Conservation (phyloP, 2,888 invertebrate species). For the Lacanobia wlatinum region DNA sequence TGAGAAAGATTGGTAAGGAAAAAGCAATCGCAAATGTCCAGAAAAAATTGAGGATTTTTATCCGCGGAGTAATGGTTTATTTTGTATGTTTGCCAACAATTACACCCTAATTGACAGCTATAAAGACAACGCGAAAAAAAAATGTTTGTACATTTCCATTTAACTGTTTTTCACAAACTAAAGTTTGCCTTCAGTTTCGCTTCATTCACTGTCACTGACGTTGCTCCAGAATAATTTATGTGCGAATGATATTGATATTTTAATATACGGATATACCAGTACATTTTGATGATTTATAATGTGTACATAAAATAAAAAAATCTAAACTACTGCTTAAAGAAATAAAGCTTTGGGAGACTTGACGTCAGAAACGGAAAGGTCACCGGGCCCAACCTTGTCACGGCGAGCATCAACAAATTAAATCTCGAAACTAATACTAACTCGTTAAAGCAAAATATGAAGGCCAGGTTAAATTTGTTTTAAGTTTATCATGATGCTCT, state of each 20-base stretch:
- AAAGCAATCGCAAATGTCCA: not conserved
- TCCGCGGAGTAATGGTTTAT: slow-evolving; percentile 36
- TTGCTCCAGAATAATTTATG: slow-evolving; percentile 35
- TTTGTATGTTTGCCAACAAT: slow-evolving; percentile 55
- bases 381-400: slow-evolving; percentile 52
- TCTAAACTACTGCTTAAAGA: slow-evolving; percentile 30
- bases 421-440: slow-evolving; percentile 39
- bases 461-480: slow-evolving; percentile 33
- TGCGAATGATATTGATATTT: slow-evolving; percentile 53
- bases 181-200: slow-evolving; percentile 26
- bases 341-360: slow-evolving; percentile 30
- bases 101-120: slow-evolving; percentile 57
- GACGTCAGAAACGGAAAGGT: slow-evolving; percentile 50
- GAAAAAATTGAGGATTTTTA: slow-evolving; percentile 10
- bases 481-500: slow-evolving; percentile 34
- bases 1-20: slow-evolving; percentile 2
- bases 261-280: slow-evolving; percentile 27
- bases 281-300: slow-evolving; percentile 44
- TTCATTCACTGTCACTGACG: slow-evolving; percentile 45
- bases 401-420: slow-evolving; percentile 27
- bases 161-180: slow-evolving; percentile 24
- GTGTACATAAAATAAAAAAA: slow-evolving; percentile 32
- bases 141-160: slow-evolving; percentile 48
- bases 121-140: slow-evolving; percentile 46
- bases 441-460: slow-evolving; percentile 32